These are phyloP conservation scores for Egretta garzetta DNA, from an alignment of 2,113 vertebrate genomes.

Conservation along the genomic window DNA sequence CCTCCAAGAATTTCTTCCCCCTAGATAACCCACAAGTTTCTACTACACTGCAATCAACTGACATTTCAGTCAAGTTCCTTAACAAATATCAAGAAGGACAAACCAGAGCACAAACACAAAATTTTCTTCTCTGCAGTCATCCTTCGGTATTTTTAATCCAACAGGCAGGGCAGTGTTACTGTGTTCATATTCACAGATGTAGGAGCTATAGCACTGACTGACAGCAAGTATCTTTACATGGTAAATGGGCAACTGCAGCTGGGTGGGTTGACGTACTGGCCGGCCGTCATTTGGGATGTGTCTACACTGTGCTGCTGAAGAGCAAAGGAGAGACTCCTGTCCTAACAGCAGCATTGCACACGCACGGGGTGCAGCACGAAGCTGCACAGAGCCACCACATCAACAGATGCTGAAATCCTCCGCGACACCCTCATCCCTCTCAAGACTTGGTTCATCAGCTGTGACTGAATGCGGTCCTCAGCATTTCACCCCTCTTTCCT, in stretches of 20 bases:
- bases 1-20: neutral
- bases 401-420: neutral
- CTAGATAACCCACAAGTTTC: neutral
- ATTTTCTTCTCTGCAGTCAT: neutral
- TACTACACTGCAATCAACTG: neutral
- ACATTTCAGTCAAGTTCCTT: neutral
- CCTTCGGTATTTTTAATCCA: neutral
- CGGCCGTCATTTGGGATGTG: fast-evolving
- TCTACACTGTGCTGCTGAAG: neutral
- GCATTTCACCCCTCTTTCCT: neutral
- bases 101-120: neutral
- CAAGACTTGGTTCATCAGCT: neutral
- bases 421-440: neutral
- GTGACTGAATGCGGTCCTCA: neutral
- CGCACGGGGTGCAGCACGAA: neutral
- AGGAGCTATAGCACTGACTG: too few relatives aligned
- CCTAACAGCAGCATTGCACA: neutral
- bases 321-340: neutral
- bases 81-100: neutral
- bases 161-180: neutral
- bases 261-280: neutral
- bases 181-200: neutral
- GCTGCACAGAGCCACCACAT: neutral
- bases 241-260: neutral
- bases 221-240: neutral